Conservation (phyloP, 2,797 vertebrate genomes). For the Trematomus bernacchii region DNA sequence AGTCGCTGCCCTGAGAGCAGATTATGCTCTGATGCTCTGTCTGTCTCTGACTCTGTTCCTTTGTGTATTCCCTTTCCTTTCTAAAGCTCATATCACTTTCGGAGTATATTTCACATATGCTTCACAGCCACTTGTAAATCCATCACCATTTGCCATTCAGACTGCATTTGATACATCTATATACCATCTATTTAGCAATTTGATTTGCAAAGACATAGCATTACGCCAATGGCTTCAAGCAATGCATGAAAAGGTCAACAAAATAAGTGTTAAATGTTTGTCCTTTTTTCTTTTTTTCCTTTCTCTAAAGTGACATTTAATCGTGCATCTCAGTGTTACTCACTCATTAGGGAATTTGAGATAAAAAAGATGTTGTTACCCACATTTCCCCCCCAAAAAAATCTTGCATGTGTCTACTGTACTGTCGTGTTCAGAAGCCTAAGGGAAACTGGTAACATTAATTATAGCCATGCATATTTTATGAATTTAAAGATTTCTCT, state of each 20-base stretch:
- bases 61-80: conserved; percentile 27
- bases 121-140: not conserved
- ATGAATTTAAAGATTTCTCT: conserved; percentile 39
- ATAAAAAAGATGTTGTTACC: not conserved
- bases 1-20: conserved; percentile 63
- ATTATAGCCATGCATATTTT: conserved; percentile 43
- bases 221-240: not conserved
- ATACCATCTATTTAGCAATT: no score
- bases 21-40: conserved; percentile 59
- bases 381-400: not conserved
- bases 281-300: not conserved
- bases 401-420: conserved; percentile 13
- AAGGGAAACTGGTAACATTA: conserved; percentile 16
- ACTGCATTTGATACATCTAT: no score
- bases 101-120: conserved; percentile 20
- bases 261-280: not conserved
- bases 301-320: conserved; percentile 8
- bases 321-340: not conserved
- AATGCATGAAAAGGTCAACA: not conserved
- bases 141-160: not conserved
- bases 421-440: conserved; percentile 17
- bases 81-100: not conserved
- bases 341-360: not conserved
- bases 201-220: no score
- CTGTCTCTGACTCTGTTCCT: conserved; percentile 28